Conservation (phyloP, 2,113 vertebrate species). For the Alexandromys fortis region DNA sequence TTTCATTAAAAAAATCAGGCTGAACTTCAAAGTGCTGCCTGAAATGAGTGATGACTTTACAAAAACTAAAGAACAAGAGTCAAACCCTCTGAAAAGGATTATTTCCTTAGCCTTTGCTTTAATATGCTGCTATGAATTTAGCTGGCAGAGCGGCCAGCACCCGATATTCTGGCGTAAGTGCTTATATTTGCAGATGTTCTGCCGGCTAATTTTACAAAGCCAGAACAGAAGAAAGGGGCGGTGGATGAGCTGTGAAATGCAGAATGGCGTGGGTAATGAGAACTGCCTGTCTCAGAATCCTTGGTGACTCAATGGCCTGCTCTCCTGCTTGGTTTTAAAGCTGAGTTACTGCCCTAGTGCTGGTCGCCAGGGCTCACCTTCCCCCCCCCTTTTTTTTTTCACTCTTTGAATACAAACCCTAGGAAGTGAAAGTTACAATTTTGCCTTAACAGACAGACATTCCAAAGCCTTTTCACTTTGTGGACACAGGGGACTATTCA, state of each 20-base stretch:
- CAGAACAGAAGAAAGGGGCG: background rate
- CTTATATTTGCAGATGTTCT: slow-evolving; percentile 8
- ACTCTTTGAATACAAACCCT: slow-evolving; percentile 56
- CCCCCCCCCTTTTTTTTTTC: background rate
- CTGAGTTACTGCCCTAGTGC: slow-evolving; percentile 48
- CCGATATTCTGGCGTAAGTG: background rate
- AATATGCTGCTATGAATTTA: background rate
- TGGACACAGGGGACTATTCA: slow-evolving; percentile 66
- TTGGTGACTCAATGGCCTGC: slow-evolving; percentile 22
- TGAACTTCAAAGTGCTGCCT: slow-evolving; percentile 60
- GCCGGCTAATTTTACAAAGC: background rate
- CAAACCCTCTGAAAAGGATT: slow-evolving; percentile 20
- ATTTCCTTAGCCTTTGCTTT: slow-evolving; percentile 41
- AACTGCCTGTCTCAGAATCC: slow-evolving; percentile 12
- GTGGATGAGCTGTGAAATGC: background rate
- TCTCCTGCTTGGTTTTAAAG: slow-evolving; percentile 21
- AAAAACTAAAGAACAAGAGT: slow-evolving; percentile 52
- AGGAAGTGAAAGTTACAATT: slow-evolving; percentile 65
- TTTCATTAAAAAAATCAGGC: slow-evolving; percentile 69
- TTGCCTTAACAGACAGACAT: slow-evolving; percentile 63
- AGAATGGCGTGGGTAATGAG: background rate
- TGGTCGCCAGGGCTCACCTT: slow-evolving; percentile 42
- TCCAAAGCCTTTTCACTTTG: slow-evolving; percentile 59
- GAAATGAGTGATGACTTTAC: slow-evolving; percentile 60
- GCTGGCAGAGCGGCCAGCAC: background rate